Evolutionary conservation across 2,797 vertebrate species (phyloP).

Genomic region (Thaleichthys pacificus): DNA sequence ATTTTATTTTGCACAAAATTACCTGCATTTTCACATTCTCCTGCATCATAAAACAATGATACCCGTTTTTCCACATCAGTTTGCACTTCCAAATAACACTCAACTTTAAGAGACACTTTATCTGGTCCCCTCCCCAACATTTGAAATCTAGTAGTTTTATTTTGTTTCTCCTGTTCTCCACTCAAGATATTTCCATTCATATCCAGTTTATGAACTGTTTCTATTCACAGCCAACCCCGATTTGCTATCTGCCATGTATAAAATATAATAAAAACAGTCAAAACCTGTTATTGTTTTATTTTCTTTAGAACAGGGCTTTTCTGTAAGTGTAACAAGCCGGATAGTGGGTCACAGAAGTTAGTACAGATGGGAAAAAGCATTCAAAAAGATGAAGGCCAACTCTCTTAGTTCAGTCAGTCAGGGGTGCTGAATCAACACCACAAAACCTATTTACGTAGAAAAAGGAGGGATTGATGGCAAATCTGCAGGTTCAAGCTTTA

Average conservation of each 20-base stretch:
- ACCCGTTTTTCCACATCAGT: conserved; percentile 45
- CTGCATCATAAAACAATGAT: conserved; percentile 55
- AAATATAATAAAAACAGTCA: conserved; percentile 15
- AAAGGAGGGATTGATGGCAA: conserved; percentile 27
- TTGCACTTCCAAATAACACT: conserved; percentile 54
- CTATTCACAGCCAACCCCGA: not conserved
- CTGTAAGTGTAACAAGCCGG: conserved; percentile 52
- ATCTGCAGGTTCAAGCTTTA: conserved; percentile 36
- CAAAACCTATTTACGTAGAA: conserved; percentile 6
- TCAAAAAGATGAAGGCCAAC: conserved; percentile 25
- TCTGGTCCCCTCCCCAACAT: conserved; percentile 4
- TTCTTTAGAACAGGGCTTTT: conserved; percentile 34
- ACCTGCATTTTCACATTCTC: conserved; percentile 63
- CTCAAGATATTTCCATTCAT: conserved; percentile 22
- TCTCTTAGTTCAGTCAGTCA: conserved; percentile 34
- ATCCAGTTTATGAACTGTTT: conserved; percentile 22
- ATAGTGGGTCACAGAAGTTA: conserved; percentile 31
- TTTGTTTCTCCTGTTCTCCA: conserved; percentile 22
- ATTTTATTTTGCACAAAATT: conserved; percentile 70
- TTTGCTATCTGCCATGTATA: not conserved
- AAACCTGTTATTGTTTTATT: conserved; percentile 34
- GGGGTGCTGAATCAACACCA: conserved; percentile 12
- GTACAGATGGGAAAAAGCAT: conserved; percentile 32
- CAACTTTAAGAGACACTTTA: conserved; percentile 57
- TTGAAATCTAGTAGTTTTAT: not conserved